A percentile compares a stretch with the other conserved stretches of the same genome.
These are phyloP conservation scores for Arenaria interpres DNA, from an alignment of 2,113 vertebrate genomes.

Conservation along the genomic window DNA sequence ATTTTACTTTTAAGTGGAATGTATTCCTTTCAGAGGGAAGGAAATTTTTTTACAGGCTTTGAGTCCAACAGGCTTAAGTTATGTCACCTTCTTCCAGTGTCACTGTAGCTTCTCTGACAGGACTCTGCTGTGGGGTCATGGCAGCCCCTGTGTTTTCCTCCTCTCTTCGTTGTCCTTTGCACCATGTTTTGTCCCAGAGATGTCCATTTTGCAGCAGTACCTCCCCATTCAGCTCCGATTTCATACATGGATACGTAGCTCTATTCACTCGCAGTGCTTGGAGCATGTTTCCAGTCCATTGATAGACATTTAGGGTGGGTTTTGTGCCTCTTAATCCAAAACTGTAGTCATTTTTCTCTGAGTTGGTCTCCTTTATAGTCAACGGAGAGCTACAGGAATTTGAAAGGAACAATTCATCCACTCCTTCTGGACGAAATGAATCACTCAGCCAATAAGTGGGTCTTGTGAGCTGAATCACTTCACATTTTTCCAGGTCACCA, in stretches of 20 bases:
- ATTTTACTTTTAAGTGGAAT: background rate
- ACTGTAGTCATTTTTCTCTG: background rate
- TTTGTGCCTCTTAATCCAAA: background rate
- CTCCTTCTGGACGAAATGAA: background rate
- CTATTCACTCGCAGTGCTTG: background rate
- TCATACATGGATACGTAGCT: background rate
- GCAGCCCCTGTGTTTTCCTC: background rate
- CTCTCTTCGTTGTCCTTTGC: background rate
- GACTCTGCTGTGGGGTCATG: background rate
- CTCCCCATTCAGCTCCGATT: background rate
- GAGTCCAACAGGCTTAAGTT: rapidly evolving
- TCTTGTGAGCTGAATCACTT: background rate
- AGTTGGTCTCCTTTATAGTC: background rate
- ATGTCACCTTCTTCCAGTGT: background rate
- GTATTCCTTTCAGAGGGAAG: background rate
- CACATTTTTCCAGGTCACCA: background rate
- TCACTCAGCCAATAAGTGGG: background rate
- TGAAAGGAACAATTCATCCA: background rate
- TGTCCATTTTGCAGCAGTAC: background rate
- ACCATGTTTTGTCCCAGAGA: background rate
- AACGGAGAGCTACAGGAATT: background rate
- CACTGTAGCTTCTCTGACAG: background rate
- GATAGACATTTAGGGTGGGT: background rate
- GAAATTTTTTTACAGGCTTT: background rate
- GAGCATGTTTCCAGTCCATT: background rate